Evolutionary conservation across 1,140 invertebrate species (phyloP), one percentile per base, ranked within the genome.

Genomic region (Rhopalosiphum padi): DNA sequence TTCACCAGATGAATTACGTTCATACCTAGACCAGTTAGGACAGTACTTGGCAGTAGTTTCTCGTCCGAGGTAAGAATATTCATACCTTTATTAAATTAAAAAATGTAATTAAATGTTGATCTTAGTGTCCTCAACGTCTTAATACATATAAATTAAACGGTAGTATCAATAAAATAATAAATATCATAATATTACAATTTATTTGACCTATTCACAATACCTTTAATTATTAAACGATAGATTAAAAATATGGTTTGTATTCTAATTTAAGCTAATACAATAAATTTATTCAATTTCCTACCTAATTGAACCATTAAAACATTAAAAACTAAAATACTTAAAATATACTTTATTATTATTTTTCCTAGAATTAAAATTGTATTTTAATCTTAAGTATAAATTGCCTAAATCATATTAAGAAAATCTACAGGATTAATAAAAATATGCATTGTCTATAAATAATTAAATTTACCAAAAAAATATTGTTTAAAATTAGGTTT

Each of bases 41-140:
- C 96, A 96, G 94, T 96, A 96, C 94, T 96, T 96, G 94, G 95
- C 95, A 8, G 95, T 96, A n/a, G 96, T 95, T 23, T 96, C 96
- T 48, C 95, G 96, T 94, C 96, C 96, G 8, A 96, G 96, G 96
- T 96, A 94, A 89, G 43, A 94, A 25, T 18, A 77, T 77, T 77
- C 1, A 77, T 68, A n/a, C 1, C 30, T 18, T n/a, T 6, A 77
- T n/a, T 77, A 18, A n/a, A n/a, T 77, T n/a, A 77, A 77, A 77
- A 5, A n/a, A 77, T n/a, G 5, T 3, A 30, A n/a, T 77, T 18
- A 3, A 41, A 77, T 77, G n/a, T 77, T 35, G 15, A 77, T 77
- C 5, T n/a, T n/a, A 77, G 3, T n/a, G 15, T 5, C 4, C 30
- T 18, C n/a, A 68, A n/a, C 15, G 11, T 51, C 48, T 77, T 11